phyloP scores from a whole-genome alignment of 2,113 vertebrate species.

The Caloenas nicobarica region DNA sequence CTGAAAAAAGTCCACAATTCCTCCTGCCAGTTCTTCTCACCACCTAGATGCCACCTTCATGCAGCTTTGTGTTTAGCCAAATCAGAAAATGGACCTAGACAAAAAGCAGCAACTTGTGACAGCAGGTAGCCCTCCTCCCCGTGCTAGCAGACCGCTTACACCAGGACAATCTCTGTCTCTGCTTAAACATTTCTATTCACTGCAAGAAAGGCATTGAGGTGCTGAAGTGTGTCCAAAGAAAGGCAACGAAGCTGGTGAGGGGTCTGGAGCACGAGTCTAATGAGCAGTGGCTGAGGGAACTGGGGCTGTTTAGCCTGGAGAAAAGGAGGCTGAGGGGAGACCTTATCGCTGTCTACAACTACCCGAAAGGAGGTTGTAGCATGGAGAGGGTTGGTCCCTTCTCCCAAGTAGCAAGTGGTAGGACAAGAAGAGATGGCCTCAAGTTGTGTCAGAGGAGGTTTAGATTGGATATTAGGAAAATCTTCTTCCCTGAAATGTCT shows the following conservation, averaged over 20 bases:
- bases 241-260: not conserved
- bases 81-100: not conserved
- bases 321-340: not conserved
- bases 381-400: not conserved
- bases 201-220: not conserved
- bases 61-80: not conserved
- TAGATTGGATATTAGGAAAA: not conserved
- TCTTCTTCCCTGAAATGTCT: not conserved
- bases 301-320: not conserved
- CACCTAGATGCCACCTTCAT: not conserved
- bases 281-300: not conserved
- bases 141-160: not conserved
- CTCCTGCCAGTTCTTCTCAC: not conserved
- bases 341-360: fast-evolving
- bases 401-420: not conserved
- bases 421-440: not conserved
- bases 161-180: not conserved
- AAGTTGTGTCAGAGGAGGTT: not conserved
- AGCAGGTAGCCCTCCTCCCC: not conserved
- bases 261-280: not conserved
- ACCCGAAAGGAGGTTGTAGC: not conserved
- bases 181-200: not conserved
- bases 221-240: not conserved
- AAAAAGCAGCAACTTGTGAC: not conserved
- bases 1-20: not conserved